phyloP scores from a whole-genome alignment of 2,797 vertebrate species.

The Moxostoma hubbsi region DNA sequence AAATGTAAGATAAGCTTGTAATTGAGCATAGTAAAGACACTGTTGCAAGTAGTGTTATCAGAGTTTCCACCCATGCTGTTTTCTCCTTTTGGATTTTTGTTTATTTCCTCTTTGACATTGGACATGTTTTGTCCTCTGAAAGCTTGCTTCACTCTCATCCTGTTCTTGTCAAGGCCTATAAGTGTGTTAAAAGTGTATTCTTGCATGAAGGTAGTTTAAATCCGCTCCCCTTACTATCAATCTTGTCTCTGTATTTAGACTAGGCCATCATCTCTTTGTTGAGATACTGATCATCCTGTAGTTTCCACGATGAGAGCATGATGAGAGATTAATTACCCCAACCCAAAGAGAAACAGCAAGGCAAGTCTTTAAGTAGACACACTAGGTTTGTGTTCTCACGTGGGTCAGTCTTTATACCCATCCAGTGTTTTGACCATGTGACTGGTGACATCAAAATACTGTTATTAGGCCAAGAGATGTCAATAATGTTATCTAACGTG shows the following conservation, averaged over 20 bases:
- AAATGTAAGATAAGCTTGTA: constrained; percentile 31
- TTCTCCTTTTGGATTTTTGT: constrained; percentile 23
- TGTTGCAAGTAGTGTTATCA: constrained; percentile 32
- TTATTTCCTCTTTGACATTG: constrained; percentile 2
- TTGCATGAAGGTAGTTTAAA: neutral
- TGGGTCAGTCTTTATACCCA: neutral
- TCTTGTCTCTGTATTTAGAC: constrained; percentile 69
- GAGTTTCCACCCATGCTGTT: neutral
- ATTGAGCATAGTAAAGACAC: neutral
- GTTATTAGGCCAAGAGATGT: neutral
- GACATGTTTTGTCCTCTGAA: neutral
- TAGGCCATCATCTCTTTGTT: constrained; percentile 64
- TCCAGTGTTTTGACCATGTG: constrained; percentile 20
- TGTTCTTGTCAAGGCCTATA: constrained; percentile 14
- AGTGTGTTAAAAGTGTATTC: neutral
- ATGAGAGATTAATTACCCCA: constrained; percentile 69
- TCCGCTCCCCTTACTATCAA: neutral
- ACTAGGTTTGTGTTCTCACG: constrained; percentile 46
- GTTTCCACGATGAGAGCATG: constrained; percentile 62
- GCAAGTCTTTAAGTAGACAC: constrained; percentile 15
- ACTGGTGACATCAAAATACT: constrained; percentile 29
- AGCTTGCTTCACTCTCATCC: constrained; percentile 3
- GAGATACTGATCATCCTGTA: constrained; percentile 72
- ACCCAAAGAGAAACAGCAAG: constrained; percentile 61
- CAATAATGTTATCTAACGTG: constrained; percentile 12